phyloP scores from a whole-genome alignment of 2,888 invertebrate genomes.

The Nymphalis polychloros region DNA sequence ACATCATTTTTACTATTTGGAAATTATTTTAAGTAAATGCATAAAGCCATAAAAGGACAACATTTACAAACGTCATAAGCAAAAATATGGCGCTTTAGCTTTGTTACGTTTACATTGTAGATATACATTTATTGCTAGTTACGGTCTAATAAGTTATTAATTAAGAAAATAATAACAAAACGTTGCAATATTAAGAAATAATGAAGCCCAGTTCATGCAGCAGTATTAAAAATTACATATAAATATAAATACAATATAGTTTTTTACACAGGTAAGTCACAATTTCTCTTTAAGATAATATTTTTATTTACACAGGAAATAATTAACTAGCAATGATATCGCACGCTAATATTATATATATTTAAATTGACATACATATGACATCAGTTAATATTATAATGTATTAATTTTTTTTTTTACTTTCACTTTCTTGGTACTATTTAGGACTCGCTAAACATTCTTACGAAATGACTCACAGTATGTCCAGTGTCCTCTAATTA shows the following conservation, averaged over 20 bases:
- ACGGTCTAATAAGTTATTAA: constrained; percentile 29
- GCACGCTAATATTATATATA: constrained; percentile 4
- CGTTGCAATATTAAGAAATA: constrained; percentile 9
- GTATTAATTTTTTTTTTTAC: constrained; percentile 2
- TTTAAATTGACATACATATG: background rate
- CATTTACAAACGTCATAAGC: constrained; percentile 27
- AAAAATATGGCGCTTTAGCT: constrained; percentile 27
- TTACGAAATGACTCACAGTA: constrained; percentile 57
- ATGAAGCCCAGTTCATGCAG: constrained; percentile 14
- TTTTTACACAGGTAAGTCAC: constrained; percentile 8
- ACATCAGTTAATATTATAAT: background rate
- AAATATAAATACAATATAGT: background rate
- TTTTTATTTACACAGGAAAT: constrained; percentile 25
- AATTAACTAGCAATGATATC: constrained; percentile 8
- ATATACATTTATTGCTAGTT: constrained; percentile 15
- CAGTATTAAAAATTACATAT: background rate
- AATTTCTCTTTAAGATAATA: constrained; percentile 23
- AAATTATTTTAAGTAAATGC: background rate
- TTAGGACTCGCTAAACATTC: constrained; percentile 43
- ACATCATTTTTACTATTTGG: background rate
- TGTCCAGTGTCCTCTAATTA: constrained; percentile 52
- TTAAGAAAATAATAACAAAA: constrained; percentile 10
- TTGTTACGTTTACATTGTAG: constrained; percentile 16
- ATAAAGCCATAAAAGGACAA: constrained; percentile 14
- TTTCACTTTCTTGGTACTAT: constrained; percentile 18